Conservation (phyloP, 2,888 invertebrate genomes). For the Zygaena filipendulae region DNA sequence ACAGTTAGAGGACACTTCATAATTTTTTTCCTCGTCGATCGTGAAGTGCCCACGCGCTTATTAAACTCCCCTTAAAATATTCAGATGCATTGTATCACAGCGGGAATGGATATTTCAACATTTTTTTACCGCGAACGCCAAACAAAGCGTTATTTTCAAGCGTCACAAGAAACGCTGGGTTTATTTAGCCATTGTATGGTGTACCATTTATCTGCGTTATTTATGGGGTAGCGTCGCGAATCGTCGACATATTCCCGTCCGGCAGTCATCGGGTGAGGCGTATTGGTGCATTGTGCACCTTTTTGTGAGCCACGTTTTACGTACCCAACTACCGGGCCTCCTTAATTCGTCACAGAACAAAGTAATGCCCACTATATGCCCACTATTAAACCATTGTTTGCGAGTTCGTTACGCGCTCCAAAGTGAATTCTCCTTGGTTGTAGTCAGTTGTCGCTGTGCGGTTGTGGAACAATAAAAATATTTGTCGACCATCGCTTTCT, state of each 20-base stretch:
- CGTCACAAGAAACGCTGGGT: constrained; percentile 54
- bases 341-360: constrained; percentile 44
- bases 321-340: constrained; percentile 27
- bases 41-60: constrained; percentile 30
- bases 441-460: constrained; percentile 40
- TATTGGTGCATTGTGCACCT: constrained; percentile 32
- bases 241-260: constrained; percentile 50
- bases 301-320: constrained; percentile 20
- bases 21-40: constrained; percentile 42
- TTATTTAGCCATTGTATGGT: constrained; percentile 62
- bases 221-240: constrained; percentile 58
- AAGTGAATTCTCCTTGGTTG: constrained; percentile 52
- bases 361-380: constrained; percentile 32
- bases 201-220: constrained; percentile 63
- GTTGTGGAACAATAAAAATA: constrained; percentile 34
- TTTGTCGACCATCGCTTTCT: constrained; percentile 32
- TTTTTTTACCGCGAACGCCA: constrained; percentile 44
- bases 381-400: constrained; percentile 46
- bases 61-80: constrained; percentile 46
- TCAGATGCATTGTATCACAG: constrained; percentile 38
- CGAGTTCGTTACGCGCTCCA: constrained; percentile 38
- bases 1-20: constrained; percentile 14
- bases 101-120: constrained; percentile 46
- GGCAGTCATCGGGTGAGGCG: constrained; percentile 26
- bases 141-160: constrained; percentile 55